Percentiles rank a stretch among this genome's conserved stretches.
phyloP scores from a whole-genome alignment of 1,140 invertebrate genomes.

The Trachymyrmex cornetzi region DNA sequence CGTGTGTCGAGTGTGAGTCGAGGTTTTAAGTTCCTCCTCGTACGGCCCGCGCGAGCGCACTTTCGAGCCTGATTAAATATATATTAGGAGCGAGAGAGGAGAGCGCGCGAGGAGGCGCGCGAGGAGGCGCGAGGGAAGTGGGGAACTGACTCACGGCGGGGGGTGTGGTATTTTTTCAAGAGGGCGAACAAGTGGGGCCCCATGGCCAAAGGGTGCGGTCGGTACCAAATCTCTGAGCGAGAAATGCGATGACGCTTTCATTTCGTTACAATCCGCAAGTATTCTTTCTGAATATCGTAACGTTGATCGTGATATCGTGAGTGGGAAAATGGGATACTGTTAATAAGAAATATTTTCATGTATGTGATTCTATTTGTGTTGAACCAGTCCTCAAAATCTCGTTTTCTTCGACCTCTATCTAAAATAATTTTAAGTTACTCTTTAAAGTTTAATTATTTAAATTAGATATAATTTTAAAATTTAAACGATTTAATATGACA shows the following conservation, averaged over 20 bases:
- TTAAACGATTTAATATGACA: constrained; percentile 7
- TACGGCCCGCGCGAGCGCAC: constrained; percentile 71
- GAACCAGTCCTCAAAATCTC: not conserved
- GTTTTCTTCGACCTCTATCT: not conserved
- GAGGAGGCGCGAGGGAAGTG: constrained; percentile 56
- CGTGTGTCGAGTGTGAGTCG: constrained; percentile 70
- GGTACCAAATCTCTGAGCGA: constrained; percentile 63
- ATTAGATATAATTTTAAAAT: not conserved
- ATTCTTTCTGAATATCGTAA: constrained; percentile 4
- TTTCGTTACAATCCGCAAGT: constrained; percentile 71
- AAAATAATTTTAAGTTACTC: not conserved
- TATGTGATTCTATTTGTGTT: not conserved
- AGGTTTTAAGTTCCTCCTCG: constrained; percentile 69
- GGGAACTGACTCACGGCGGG: constrained; percentile 80
- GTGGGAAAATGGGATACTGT: not conserved
- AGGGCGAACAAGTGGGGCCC: constrained; percentile 74
- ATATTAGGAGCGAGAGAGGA: constrained; percentile 81
- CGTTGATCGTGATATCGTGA: not conserved
- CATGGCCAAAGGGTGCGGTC: constrained; percentile 80
- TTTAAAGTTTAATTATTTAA: not conserved
- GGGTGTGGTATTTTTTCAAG: constrained; percentile 85
- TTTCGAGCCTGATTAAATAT: constrained; percentile 85
- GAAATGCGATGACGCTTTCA: constrained; percentile 45
- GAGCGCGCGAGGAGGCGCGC: constrained; percentile 46
- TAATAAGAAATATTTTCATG: not conserved